Evolutionary conservation across 64 coral and sea anemone species (phyloP).

Genomic region (Hydrozoanthus tunicans): DNA sequence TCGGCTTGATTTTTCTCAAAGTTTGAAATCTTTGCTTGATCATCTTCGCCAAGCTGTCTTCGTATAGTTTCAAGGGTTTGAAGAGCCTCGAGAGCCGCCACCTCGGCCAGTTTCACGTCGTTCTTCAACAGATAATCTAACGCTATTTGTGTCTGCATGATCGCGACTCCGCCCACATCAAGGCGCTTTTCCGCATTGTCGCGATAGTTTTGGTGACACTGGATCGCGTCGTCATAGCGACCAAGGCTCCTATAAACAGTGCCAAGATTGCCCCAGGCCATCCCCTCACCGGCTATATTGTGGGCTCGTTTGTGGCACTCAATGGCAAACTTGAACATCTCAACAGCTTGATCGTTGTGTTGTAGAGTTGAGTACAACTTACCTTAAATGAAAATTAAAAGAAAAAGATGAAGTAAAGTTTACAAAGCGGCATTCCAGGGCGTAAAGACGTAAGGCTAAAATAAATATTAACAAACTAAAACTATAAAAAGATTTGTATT

Average conservation of each 20-base stretch:
- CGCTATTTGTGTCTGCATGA: slow-evolving; percentile 70
- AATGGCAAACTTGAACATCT: slow-evolving; percentile 57
- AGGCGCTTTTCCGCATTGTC: slow-evolving; percentile 66
- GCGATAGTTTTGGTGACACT: slow-evolving; percentile 61
- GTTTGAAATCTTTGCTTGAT: slow-evolving; percentile 71
- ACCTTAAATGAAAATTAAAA: slow-evolving; percentile 22
- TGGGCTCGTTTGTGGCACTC: slow-evolving; percentile 17
- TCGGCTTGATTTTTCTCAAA: slow-evolving; percentile 76
- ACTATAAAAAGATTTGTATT: no score
- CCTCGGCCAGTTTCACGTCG: slow-evolving; percentile 43
- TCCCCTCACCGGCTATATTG: slow-evolving; percentile 74
- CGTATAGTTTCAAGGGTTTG: slow-evolving; percentile 64
- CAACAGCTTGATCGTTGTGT: slow-evolving; percentile 55
- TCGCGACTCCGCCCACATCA: slow-evolving; percentile 68
- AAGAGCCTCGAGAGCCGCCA: slow-evolving; percentile 50
- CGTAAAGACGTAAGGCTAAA: not conserved
- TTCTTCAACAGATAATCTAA: slow-evolving; percentile 63
- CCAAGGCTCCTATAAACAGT: slow-evolving; percentile 63
- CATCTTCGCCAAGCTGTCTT: slow-evolving; percentile 64
- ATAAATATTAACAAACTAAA: not conserved
- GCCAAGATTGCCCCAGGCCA: slow-evolving; percentile 77
- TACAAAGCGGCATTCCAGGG: no score
- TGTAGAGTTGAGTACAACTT: slow-evolving; percentile 62
- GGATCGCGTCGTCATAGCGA: slow-evolving; percentile 62
- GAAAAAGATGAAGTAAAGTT: not conserved